Evolutionary conservation across 1,140 invertebrate species (phyloP).

Genomic region (Diuraphis noxia): DNA sequence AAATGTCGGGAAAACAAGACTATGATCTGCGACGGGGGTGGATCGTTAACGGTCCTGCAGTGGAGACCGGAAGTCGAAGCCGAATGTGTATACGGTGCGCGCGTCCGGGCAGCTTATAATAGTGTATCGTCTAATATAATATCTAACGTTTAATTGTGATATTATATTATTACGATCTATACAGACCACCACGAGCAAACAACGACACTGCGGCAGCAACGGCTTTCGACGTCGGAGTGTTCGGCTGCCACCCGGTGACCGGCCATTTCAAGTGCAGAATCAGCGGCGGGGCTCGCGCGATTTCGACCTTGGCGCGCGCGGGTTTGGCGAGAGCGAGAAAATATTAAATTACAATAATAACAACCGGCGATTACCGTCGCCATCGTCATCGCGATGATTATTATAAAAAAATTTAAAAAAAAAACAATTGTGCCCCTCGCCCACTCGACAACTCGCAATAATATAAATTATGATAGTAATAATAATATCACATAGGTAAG

Average conservation of each 20-base stretch:
- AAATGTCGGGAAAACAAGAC: neutral
- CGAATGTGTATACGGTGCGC: neutral
- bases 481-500: neutral
- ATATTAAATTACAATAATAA: neutral
- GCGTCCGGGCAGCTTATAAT: neutral
- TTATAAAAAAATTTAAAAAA: neutral
- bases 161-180: neutral
- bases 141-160: neutral
- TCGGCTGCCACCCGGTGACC: neutral
- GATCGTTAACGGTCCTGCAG: no score
- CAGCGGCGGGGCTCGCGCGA: neutral
- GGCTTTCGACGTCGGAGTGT: neutral
- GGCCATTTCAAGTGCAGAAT: constrained; percentile 20
- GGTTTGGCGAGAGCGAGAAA: neutral
- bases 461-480: neutral
- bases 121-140: neutral
- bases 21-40: neutral
- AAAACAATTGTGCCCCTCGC: neutral
- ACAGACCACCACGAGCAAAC: neutral
- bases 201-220: neutral
- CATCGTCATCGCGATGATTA: neutral
- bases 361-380: neutral
- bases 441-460: neutral
- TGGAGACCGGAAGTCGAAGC: no score
- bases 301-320: neutral